Conservation (phyloP, 2,888 invertebrate genomes). For the Drosophila subquinaria region DNA sequence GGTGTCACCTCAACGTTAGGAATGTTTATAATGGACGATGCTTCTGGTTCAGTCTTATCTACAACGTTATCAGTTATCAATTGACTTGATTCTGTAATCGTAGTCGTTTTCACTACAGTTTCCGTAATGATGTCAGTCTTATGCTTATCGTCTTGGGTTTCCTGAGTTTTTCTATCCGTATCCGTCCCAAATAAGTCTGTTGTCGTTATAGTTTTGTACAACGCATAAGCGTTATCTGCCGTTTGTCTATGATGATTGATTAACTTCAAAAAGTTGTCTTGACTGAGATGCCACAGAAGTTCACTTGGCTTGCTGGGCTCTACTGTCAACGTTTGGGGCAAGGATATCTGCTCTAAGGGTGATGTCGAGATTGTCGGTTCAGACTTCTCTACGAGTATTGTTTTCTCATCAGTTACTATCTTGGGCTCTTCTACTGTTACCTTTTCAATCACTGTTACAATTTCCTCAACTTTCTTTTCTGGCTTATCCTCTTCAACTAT, state of each 20-base stretch:
- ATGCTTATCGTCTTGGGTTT: slow-evolving; percentile 69
- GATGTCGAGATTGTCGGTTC: slow-evolving; percentile 1
- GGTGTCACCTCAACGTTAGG: slow-evolving; percentile 53
- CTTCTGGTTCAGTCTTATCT: slow-evolving; percentile 76
- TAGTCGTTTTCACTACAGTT: slow-evolving; percentile 72
- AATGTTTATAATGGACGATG: slow-evolving; percentile 73
- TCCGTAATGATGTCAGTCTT: slow-evolving; percentile 79
- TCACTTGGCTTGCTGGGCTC: slow-evolving; percentile 33
- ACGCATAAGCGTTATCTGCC: slow-evolving; percentile 48
- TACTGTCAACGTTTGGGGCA: slow-evolving; percentile 1
- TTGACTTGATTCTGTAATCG: slow-evolving; percentile 62
- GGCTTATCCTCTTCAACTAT: background rate
- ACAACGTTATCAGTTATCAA: slow-evolving; percentile 62
- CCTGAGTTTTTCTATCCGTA: slow-evolving; percentile 66
- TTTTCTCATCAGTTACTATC: background rate
- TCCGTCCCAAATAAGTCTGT: slow-evolving; percentile 33
- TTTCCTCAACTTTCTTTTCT: slow-evolving; percentile 13
- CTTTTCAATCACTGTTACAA: background rate
- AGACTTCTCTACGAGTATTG: slow-evolving; percentile 13
- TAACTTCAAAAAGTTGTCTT: slow-evolving; percentile 62
- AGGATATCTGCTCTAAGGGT: slow-evolving; percentile 11
- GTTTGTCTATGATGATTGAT: slow-evolving; percentile 51
- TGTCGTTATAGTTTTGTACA: slow-evolving; percentile 33
- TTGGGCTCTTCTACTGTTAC: background rate
- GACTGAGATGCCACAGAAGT: slow-evolving; percentile 69